Evolutionary conservation across 2,797 vertebrate species (phyloP).

Genomic region (Cynopterus sphinx): DNA sequence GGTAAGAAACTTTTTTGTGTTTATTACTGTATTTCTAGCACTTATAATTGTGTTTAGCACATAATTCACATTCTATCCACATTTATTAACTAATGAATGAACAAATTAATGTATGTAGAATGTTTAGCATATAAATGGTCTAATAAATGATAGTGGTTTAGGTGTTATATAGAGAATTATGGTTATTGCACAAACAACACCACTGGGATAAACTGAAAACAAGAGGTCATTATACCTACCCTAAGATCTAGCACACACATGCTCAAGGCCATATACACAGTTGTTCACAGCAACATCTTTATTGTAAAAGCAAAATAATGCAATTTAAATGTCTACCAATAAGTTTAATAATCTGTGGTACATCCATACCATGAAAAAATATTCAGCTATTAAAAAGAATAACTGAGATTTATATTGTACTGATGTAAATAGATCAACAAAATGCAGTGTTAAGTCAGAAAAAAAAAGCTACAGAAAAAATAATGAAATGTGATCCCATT

Average conservation of each 20-base stretch:
- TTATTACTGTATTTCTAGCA: not conserved
- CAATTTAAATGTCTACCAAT: not conserved
- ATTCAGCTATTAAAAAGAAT: not conserved
- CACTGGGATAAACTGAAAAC: not conserved
- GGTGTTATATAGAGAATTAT: not conserved
- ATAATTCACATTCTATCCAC: slow-evolving; percentile 1
- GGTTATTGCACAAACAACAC: not conserved
- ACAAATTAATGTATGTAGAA: not conserved
- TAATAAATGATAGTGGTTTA: not conserved
- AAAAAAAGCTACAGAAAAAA: not conserved
- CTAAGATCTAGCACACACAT: not conserved
- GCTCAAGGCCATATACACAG: not conserved
- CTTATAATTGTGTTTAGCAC: not conserved
- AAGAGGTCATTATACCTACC: not conserved
- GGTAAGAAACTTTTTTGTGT: not conserved
- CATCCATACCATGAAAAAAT: not conserved
- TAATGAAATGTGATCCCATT: not conserved
- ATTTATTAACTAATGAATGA: slow-evolving; percentile 31
- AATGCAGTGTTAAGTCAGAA: not conserved
- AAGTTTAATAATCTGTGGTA: not conserved
- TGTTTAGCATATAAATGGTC: not conserved
- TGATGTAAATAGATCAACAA: not conserved
- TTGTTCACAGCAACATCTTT: not conserved
- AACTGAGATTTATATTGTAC: not conserved
- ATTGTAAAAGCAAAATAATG: not conserved